Base-by-base conservation (phyloP, 2,888 invertebrate genomes). In the Mesochorus sp. region DNA sequence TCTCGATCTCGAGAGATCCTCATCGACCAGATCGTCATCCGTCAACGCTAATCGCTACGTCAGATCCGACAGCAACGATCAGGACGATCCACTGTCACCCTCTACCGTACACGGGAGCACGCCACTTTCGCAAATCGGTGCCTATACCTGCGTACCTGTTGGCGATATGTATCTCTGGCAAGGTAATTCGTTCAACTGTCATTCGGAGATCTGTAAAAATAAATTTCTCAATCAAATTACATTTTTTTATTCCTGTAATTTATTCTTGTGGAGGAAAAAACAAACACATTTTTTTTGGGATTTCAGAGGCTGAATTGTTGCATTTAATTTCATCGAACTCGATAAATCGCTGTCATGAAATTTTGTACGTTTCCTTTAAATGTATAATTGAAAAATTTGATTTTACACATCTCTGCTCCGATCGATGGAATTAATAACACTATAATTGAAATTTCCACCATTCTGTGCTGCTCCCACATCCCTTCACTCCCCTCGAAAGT, bases 91-190 rank as follows among this genome's bases (percentile, higher is more conserved):
- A 39, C 86, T 90, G 49, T 91, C 92, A 73, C 91, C 91, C 39
- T 89, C 91, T 31, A 88, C 95, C 82, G 94, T 97, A 64, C 95
- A 96, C 89, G 97, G 97, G 39, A 96, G 96, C 83, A 97, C 97
- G 64, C 97, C 97, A 0, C 94, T 97, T 67, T 95, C 96, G 51
- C 96, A 97, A 91, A 97, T 97, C 84, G 97, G 97, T 71, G 94
- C 95, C 74, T 94, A 94, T 85, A 91, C 95, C 53, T 93, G 95
- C 83, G 93, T 93, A 53, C 92, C 93, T 42, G 92, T 93, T 81
- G 91, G 90, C 81, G 92, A 92, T 81, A 89, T 89, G 83, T 91
- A 89, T 85, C 88, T 92, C 81, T 90, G 92, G 71, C 92, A 92
- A 91, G 92, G 92, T 92, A 79, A 79, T 85, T 79, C 24, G 8